Evolutionary conservation across 2,888 invertebrate species (phyloP), one percentile per base, ranked within the genome.

Genomic region (Hirtodrosophila trivittata): DNA sequence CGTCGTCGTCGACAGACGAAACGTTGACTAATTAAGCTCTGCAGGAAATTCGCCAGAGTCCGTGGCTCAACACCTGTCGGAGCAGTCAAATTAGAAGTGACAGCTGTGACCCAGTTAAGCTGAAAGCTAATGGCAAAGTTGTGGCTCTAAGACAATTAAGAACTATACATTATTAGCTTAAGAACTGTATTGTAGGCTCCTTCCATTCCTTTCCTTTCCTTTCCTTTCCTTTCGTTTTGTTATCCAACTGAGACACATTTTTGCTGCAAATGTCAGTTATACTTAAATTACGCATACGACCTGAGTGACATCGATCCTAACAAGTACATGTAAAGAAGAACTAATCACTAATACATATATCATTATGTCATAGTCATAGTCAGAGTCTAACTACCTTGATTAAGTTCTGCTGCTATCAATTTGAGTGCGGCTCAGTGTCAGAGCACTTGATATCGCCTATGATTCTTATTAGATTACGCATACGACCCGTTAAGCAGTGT

Each of bases 11-110:
- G 58, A 28, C 58, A 66, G 43, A 42, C 47, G 66, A 49, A 64
- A 64, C 70, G 58, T 46, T 42, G 45, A 59, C 74, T 73, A 74
- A 74, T 76, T 73, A 72, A 67, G 45, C 60, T 55, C 30, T 38
- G 54, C 32, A 43, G 50, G 13, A 59, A 70, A 65, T 52, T 50
- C 16, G 16, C 10, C 4, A 39, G 42, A 51, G 26, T 52, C 51
- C 42, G 35, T 46, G 38, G 42, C 42, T 56, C 28, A 42, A 32
- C 59, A 59, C 45, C 69, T 62, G 51, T 26, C 38, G 16, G 21
- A 28, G 28, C 18, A 8, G 37, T 3, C 16, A 16, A 46, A 35
- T 49, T 25, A 26, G 26, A 38, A 45, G 58, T 56, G 66, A 47
- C 28, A 41, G 47, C 28, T 26, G 28, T 6, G 4, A 6, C 35